These are phyloP conservation scores for Agriopis aurantiaria DNA, from an alignment of 2,888 invertebrate genomes.

Conservation along the genomic window DNA sequence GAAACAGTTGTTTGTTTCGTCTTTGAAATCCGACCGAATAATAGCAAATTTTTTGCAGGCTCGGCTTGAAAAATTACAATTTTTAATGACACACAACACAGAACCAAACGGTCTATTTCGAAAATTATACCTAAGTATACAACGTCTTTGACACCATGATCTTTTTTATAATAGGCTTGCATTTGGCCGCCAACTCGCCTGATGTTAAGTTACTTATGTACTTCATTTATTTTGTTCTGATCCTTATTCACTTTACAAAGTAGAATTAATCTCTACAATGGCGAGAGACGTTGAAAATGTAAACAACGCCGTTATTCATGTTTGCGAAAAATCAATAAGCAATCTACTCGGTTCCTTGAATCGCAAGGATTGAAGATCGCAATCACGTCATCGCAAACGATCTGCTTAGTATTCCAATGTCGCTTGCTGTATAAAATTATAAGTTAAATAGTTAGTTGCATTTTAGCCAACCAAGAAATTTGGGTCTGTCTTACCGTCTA, in stretches of 20 bases:
- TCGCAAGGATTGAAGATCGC: too few relatives aligned
- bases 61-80: neutral
- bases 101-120: neutral
- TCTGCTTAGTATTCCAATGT: conserved; percentile 40
- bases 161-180: neutral
- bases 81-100: neutral
- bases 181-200: too few relatives aligned
- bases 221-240: neutral
- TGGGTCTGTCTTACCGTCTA: conserved; percentile 73
- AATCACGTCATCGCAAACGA: conserved; percentile 49
- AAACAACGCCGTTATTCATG: conserved; percentile 43
- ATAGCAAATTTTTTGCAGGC: conserved; percentile 1
- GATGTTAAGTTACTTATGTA: neutral
- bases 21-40: conserved; percentile 4
- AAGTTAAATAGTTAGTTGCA: neutral
- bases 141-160: neutral
- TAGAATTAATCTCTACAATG: neutral
- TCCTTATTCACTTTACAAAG: neutral
- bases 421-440: neutral
- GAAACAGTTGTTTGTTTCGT: conserved; percentile 3
- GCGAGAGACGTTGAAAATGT: conserved; percentile 24
- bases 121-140: neutral
- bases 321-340: conserved; percentile 56
- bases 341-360: conserved; percentile 43
- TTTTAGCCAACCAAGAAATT: neutral